These are phyloP conservation scores for Meliscaeva auricollis DNA, from an alignment of 2,888 invertebrate genomes.

Conservation along the genomic window DNA sequence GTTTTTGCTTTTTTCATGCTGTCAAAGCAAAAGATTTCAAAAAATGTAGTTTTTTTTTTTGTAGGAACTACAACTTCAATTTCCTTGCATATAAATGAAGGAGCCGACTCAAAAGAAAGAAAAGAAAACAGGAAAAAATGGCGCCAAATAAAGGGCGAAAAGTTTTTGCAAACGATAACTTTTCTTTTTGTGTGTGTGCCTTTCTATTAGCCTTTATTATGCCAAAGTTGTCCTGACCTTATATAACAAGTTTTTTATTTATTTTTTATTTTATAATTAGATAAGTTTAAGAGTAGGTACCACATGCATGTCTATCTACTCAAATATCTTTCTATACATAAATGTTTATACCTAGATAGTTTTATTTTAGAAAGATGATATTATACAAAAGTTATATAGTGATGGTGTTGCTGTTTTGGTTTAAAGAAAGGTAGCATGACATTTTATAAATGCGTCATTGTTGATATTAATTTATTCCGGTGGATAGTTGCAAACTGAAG, in stretches of 20 bases:
- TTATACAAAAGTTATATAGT: not conserved
- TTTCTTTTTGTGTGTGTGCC: slow-evolving; percentile 25
- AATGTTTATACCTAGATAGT: not conserved
- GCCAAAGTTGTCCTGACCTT: slow-evolving; percentile 20
- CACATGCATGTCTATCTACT: no score
- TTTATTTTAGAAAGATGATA: slow-evolving; percentile 11
- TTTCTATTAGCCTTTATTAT: slow-evolving; percentile 30
- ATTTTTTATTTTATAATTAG: not conserved
- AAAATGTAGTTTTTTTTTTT: slow-evolving; percentile 18
- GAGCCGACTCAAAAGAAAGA: not conserved
- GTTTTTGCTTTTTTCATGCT: slow-evolving; percentile 12
- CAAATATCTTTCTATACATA: no score
- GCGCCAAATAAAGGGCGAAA: slow-evolving; percentile 42
- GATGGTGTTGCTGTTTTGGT: not conserved
- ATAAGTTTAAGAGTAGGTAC: slow-evolving; percentile 5
- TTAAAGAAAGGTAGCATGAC: slow-evolving; percentile 3
- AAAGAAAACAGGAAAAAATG: slow-evolving; percentile 2
- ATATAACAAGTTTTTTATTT: slow-evolving; percentile 9
- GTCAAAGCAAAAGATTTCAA: slow-evolving; percentile 34
- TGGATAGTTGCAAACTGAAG: not conserved
- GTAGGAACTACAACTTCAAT: slow-evolving; percentile 12
- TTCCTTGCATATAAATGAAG: slow-evolving; percentile 37
- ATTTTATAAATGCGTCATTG: slow-evolving; percentile 17
- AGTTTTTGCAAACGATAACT: slow-evolving; percentile 35
- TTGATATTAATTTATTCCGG: not conserved